Base-by-base conservation (phyloP, 2,888 invertebrate species). In the Iphiclides podalirius region DNA sequence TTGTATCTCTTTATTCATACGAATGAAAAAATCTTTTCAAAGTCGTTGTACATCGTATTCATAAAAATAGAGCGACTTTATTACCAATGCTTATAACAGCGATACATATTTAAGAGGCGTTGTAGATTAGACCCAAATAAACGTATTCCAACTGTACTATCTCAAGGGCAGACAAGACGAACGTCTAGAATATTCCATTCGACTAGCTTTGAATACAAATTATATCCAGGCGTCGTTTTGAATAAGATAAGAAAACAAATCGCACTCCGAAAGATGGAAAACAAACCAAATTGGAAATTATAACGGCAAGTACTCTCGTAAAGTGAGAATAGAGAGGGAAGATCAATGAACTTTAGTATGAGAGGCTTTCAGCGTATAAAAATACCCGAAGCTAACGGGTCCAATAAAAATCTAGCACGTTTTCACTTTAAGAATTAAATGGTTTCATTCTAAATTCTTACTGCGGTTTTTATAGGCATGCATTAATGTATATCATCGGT, bases 251-350 rank as follows among this genome's bases (percentile, higher is more conserved):
- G 23, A 43, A 49, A 49, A 49, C 33, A 49, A 43, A 49, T 49
- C 37, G 15, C 38, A 42, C 42, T 34, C 51, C 47, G 43, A 49
- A 48, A 56, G 54, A 51, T 54, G 46, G 43, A 47, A 52, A 47
- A 43, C 23, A 38, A 57, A 42, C 51, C 47, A 35, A 54, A 56
- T 51, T 60, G 52, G 1, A 60, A 60, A 58, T 60, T 54, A 52
- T 55, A 54, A 56, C 53, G 36, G 14, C 13, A 13, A 15, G 17
- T 16, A 1, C 28, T 17, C 35, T 15, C 12, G 23, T 15, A 38
- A 6, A 23, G 50, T 23, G 35, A 28, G 41, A n/a, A n/a, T n/a
- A n/a, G n/a, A n/a, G 31, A 31, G 11, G 35, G 38, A 52, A 42
- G 47, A 52, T 52, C 52, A 39, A 45, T 36, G 36, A 38, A 45